Conservation (phyloP, 2,113 vertebrate species). For the Scartelaos histophorus region DNA sequence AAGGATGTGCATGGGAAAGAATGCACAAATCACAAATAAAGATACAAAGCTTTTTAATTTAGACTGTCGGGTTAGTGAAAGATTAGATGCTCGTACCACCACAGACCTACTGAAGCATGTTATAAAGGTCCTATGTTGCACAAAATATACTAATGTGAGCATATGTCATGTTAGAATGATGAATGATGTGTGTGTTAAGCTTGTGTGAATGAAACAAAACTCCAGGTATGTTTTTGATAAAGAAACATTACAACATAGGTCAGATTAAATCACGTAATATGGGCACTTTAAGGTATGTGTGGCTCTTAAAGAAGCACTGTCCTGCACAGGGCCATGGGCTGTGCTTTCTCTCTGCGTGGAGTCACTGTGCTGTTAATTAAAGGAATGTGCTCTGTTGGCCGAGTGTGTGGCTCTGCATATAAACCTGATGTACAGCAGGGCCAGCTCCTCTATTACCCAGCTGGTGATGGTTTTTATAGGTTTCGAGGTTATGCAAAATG, state of each 20-base stretch:
- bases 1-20: slow-evolving; percentile 12
- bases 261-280: too few relatives aligned
- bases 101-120: slow-evolving; percentile 42
- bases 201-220: too few relatives aligned
- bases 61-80: slow-evolving; percentile 22
- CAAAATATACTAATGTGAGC: too few relatives aligned
- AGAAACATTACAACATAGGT: too few relatives aligned
- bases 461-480: slow-evolving; percentile 46
- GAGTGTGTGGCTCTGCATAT: slow-evolving; percentile 61
- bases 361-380: slow-evolving; percentile 72
- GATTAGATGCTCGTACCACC: slow-evolving; percentile 26
- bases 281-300: slow-evolving; percentile 28
- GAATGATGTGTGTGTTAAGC: too few relatives aligned
- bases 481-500: slow-evolving; percentile 41
- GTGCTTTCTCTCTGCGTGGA: slow-evolving; percentile 61
- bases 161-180: too few relatives aligned
- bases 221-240: too few relatives aligned
- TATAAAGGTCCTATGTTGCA: slow-evolving; percentile 1
- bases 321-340: slow-evolving; percentile 34
- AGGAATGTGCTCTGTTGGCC: slow-evolving; percentile 71
- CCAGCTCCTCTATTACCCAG: slow-evolving; percentile 63
- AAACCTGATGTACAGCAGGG: slow-evolving; percentile 55
- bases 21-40: slow-evolving; percentile 40
- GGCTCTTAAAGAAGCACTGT: slow-evolving; percentile 43
- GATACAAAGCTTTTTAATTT: slow-evolving; percentile 39